phyloP scores from a whole-genome alignment of 2,888 invertebrate species.

The Schizaphis graminum region DNA sequence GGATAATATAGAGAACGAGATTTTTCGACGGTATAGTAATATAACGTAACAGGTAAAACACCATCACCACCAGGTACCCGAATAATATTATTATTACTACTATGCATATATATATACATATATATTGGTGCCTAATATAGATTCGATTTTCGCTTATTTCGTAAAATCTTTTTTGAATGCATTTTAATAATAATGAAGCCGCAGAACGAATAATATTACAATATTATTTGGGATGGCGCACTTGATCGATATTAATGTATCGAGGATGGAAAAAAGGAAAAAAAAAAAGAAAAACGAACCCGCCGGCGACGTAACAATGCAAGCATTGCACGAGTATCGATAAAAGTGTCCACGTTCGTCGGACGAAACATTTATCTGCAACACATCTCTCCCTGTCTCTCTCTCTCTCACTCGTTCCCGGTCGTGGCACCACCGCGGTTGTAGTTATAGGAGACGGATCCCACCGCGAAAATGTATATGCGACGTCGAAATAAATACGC shows the following conservation, averaged over 20 bases:
- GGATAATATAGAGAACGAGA: neutral
- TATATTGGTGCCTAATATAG: neutral
- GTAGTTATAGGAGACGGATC: neutral
- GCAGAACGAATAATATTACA: neutral
- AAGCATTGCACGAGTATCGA: neutral
- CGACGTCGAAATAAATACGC: neutral
- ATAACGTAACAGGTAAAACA: neutral
- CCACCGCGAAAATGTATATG: neutral
- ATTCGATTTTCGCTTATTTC: neutral
- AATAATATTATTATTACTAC: no score
- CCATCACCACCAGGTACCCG: neutral
- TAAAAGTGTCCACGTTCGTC: neutral
- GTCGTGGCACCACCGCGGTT: neutral
- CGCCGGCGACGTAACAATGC: neutral
- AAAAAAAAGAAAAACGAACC: neutral
- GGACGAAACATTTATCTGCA: slow-evolving; percentile 23
- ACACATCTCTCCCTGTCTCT: neutral
- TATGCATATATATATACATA: no score
- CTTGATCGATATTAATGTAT: slow-evolving; percentile 3
- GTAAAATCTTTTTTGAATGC: neutral
- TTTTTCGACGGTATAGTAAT: neutral
- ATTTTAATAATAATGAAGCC: neutral
- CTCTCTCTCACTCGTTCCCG: neutral
- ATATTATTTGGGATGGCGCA: neutral
- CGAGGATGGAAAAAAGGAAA: no score